These are phyloP conservation scores for Bellardia pandia DNA, from an alignment of 2,888 invertebrate genomes.

Conservation along the genomic window DNA sequence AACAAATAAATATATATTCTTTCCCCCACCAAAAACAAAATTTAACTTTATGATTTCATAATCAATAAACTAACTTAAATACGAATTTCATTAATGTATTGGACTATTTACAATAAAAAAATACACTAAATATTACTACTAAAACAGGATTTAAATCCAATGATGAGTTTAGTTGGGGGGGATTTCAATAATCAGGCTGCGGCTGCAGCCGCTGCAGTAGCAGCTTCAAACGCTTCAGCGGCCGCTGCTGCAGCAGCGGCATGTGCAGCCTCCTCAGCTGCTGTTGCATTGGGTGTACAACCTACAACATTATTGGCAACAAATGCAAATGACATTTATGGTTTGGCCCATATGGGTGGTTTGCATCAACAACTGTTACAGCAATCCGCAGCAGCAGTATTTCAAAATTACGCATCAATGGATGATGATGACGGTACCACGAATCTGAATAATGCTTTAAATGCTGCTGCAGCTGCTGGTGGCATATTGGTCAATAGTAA, in stretches of 20 bases:
- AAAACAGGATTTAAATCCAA: slow-evolving; percentile 84
- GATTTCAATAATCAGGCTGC: slow-evolving; percentile 83
- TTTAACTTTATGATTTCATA: slow-evolving; percentile 72
- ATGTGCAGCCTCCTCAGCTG: slow-evolving; percentile 77
- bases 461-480: slow-evolving; percentile 68
- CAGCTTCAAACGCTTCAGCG: slow-evolving; percentile 74
- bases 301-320: slow-evolving; percentile 81
- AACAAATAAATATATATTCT: slow-evolving; percentile 55
- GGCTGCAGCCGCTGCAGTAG: slow-evolving; percentile 77
- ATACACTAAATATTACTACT: slow-evolving; percentile 53
- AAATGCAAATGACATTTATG: slow-evolving; percentile 82
- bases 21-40: slow-evolving; percentile 63
- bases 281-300: slow-evolving; percentile 80
- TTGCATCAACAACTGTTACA: slow-evolving; percentile 83
- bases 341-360: slow-evolving; percentile 82
- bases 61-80: slow-evolving; percentile 63
- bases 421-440: slow-evolving; percentile 78
- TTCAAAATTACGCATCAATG: slow-evolving; percentile 82
- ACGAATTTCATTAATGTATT: slow-evolving; percentile 52
- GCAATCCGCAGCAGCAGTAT: slow-evolving; percentile 81
- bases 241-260: slow-evolving; percentile 78
- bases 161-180: slow-evolving; percentile 84
- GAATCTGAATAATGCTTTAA: slow-evolving; percentile 74
- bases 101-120: slow-evolving; percentile 57
- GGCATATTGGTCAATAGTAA: slow-evolving; percentile 68